Evolutionary conservation across 2,888 invertebrate genomes (phyloP), one percentile per base, ranked within the genome.

Genomic region (Anticlea derivata): DNA sequence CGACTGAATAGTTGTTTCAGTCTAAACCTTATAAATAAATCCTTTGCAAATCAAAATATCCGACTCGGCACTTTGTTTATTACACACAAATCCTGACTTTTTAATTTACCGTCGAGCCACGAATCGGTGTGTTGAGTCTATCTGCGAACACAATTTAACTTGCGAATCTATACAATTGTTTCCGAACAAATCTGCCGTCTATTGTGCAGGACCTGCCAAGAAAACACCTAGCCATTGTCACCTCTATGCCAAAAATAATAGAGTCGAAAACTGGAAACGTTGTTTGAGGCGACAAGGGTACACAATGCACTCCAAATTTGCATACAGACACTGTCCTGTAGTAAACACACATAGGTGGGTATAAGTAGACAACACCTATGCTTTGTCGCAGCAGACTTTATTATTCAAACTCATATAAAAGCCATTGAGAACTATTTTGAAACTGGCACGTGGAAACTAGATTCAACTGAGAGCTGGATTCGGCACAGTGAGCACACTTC

Each of bases 241-340:
- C 7, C 48, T 29, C 12, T 53, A 49, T 53, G 12, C 11, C 7
- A 7, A 17, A 5, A 1, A 1, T 5, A 5, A 26, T 26, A 48
- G 34, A 29, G 48, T 40, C 10, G 10, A 53, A 44, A 35, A 13
- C 24, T 7, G 44, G 11, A 8, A 40, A 41, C 10, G 10, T 24
- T 7, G n/a, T 13, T 41, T 10, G 73, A 69, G 68, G 73, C 66
- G 68, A 54, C 60, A 53, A 56, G 54, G 48, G 52, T 65, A 73
- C 72, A 80, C 80, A 80, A 80, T 80, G 71, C 76, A 72, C 66
- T 63, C 57, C 54, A 73, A 80, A 80, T 81, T 81, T 82, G 75
- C 79, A 81, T 83, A 70, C 75, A 78, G 75, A 79, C 67, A 66
- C 68, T 39, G 61, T 57, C 46, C 43, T 22, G 41, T 51, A 47